Evolutionary conservation across 2,888 invertebrate genomes (phyloP).

Genomic region (Meloe dianella): DNA sequence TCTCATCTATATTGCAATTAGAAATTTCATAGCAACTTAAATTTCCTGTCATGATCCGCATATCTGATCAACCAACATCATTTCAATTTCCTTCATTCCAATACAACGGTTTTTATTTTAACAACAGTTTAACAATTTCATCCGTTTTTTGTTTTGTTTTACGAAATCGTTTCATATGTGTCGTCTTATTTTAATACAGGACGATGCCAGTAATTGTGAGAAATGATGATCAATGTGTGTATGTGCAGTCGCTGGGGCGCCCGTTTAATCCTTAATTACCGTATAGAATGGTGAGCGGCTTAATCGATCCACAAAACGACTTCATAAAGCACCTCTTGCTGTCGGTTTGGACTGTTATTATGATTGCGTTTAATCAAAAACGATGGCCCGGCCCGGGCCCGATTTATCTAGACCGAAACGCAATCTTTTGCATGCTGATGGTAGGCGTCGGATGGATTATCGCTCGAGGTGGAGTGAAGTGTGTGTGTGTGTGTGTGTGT

Average conservation of each 20-base stretch:
- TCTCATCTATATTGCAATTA: constrained; percentile 13
- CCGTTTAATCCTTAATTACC: constrained; percentile 28
- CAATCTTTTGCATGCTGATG: constrained; percentile 33
- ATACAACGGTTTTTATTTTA: neutral
- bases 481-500: neutral
- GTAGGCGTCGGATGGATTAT: constrained; percentile 31
- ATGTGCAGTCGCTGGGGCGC: constrained; percentile 14
- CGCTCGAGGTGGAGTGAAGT: neutral
- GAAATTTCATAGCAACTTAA: constrained; percentile 7
- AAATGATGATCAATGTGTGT: constrained; percentile 14
- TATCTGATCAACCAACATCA: neutral
- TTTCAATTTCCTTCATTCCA: neutral
- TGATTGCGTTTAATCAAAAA: constrained; percentile 40
- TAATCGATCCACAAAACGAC: constrained; percentile 35
- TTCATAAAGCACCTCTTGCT: constrained; percentile 38
- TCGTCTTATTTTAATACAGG: too few species aligned
- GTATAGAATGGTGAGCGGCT: constrained; percentile 21
- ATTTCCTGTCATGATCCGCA: neutral
- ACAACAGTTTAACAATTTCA: too few species aligned
- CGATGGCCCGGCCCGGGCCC: constrained; percentile 35
- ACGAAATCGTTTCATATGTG: neutral
- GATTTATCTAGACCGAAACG: constrained; percentile 40
- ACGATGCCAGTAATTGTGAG: neutral
- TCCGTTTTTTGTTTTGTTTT: neutral
- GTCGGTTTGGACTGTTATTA: constrained; percentile 37